phyloP scores from a whole-genome alignment of 1,140 invertebrate genomes.

The Drosophila hydei region DNA sequence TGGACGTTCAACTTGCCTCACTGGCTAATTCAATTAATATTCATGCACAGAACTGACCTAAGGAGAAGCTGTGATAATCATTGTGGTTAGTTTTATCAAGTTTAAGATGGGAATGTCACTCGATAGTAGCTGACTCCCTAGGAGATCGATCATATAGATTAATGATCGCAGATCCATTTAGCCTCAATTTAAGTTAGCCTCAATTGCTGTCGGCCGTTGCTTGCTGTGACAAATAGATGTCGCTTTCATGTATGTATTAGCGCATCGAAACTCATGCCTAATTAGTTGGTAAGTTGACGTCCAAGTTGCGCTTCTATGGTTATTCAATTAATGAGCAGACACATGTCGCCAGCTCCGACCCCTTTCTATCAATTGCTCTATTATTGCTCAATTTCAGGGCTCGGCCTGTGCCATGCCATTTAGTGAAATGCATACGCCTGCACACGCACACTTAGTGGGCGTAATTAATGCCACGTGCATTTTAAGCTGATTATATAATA shows the following conservation, averaged over 20 bases:
- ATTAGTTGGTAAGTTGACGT: conserved; percentile 27
- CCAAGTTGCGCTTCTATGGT: not conserved
- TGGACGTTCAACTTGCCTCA: conserved; percentile 12
- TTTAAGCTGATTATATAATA: conserved; percentile 37
- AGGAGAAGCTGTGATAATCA: too few relatives aligned
- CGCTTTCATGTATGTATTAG: conserved; percentile 45
- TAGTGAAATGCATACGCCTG: conserved; percentile 5
- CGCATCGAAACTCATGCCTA: conserved; percentile 26
- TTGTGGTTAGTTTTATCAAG: too few relatives aligned
- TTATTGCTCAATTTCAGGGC: conserved; percentile 24
- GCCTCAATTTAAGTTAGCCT: too few relatives aligned
- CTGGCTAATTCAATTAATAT: conserved; percentile 30
- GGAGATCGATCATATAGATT: too few relatives aligned
- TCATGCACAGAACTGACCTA: not conserved
- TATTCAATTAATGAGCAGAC: conserved; percentile 1
- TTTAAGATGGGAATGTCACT: too few relatives aligned
- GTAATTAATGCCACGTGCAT: conserved; percentile 44
- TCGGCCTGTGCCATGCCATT: conserved; percentile 1
- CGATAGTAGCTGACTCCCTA: too few relatives aligned
- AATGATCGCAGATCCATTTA: too few relatives aligned
- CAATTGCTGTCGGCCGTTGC: too few relatives aligned
- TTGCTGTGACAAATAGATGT: conserved; percentile 28
- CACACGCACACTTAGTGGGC: conserved; percentile 31
- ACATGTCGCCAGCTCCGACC: not conserved
- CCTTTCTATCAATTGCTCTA: not conserved